Percentiles rank a stretch among this genome's conserved stretches.
phyloP scores from a whole-genome alignment of 2,888 invertebrate genomes.

The Drosophila austrosaltans region DNA sequence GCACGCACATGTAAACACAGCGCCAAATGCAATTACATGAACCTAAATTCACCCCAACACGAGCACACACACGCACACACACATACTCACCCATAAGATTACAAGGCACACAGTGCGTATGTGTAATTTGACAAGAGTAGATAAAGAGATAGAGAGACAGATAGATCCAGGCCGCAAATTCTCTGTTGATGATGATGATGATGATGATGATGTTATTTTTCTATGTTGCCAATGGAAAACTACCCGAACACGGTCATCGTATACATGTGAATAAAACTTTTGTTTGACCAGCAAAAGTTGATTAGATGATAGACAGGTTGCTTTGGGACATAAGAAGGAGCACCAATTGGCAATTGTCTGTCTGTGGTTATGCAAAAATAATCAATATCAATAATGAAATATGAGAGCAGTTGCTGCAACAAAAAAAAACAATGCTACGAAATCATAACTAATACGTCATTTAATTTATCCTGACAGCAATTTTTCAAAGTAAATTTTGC shows the following conservation, averaged over 20 bases:
- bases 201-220: constrained; percentile 2
- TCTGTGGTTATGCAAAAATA: not conserved
- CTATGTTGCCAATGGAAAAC: constrained; percentile 1
- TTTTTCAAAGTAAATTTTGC: not conserved
- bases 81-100: constrained; percentile 44
- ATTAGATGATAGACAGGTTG: constrained; percentile 9
- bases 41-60: constrained; percentile 13
- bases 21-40: constrained; percentile 70
- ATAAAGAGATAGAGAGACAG: not conserved
- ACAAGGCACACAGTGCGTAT: constrained; percentile 62
- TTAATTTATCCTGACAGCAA: not conserved
- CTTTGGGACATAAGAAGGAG: not conserved
- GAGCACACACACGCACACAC: constrained; percentile 10
- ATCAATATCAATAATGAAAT: not conserved
- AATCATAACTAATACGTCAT: not conserved
- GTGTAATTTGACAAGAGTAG: constrained; percentile 56
- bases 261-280: not conserved
- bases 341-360: not conserved
- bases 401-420: not conserved
- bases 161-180: constrained; percentile 1
- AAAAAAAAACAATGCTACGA: not conserved
- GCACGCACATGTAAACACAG: constrained; percentile 77
- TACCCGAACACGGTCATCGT: not conserved
- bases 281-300: constrained; percentile 4
- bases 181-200: not conserved